phyloP scores from a whole-genome alignment of 2,797 vertebrate species.

The Amblyopsis hoosieri region DNA sequence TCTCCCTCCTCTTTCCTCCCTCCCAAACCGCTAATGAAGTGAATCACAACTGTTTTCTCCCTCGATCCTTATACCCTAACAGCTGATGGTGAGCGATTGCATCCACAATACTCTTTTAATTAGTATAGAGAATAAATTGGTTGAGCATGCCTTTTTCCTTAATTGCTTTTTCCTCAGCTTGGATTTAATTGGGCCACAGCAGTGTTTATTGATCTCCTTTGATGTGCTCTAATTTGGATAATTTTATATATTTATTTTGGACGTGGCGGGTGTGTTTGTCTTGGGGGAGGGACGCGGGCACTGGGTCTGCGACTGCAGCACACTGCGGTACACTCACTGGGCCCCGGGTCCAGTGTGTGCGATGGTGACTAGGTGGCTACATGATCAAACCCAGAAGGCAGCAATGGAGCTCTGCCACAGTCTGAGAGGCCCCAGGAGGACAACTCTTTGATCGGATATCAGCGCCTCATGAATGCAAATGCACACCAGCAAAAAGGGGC shows the following conservation, averaged over 20 bases:
- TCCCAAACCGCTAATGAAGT: slow-evolving; percentile 73
- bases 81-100: slow-evolving; percentile 83
- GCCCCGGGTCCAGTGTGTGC: slow-evolving; percentile 44
- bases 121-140: slow-evolving; percentile 84
- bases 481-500: slow-evolving; percentile 38
- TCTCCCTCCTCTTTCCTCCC: slow-evolving; percentile 38
- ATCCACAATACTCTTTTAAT: slow-evolving; percentile 84
- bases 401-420: slow-evolving; percentile 55
- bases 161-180: slow-evolving; percentile 83
- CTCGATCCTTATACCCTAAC: slow-evolving; percentile 71
- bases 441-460: slow-evolving; percentile 69
- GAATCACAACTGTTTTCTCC: slow-evolving; percentile 72
- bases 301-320: slow-evolving; percentile 34
- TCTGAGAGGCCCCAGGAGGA: slow-evolving; percentile 59
- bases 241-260: slow-evolving; percentile 81
- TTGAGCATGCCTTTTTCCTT: slow-evolving; percentile 83
- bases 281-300: slow-evolving; percentile 35
- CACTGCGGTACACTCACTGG: slow-evolving; percentile 37
- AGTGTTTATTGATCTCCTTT: slow-evolving; percentile 85
- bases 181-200: slow-evolving; percentile 82
- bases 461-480: slow-evolving; percentile 67
- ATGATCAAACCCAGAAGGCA: slow-evolving; percentile 67
- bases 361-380: slow-evolving; percentile 60
- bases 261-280: slow-evolving; percentile 64
- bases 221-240: slow-evolving; percentile 83